Evolutionary conservation across 2,888 invertebrate genomes (phyloP).

Genomic region (Tetragonula carbonaria): DNA sequence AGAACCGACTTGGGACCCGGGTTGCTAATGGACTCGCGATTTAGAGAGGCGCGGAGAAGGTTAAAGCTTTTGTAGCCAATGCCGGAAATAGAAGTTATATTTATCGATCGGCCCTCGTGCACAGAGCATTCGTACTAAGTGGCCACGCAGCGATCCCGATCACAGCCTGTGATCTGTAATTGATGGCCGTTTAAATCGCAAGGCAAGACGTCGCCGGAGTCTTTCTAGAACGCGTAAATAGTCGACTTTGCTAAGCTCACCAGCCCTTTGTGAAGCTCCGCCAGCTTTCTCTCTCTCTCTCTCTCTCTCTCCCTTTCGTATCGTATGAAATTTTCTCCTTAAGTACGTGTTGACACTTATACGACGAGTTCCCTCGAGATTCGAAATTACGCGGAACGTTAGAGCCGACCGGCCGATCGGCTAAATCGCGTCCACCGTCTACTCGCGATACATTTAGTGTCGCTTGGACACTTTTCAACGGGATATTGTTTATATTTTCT

Average conservation of each 20-base stretch:
- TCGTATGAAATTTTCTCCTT: constrained; percentile 33
- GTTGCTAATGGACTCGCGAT: constrained; percentile 35
- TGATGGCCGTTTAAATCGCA: constrained; percentile 57
- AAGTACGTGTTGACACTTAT: constrained; percentile 49
- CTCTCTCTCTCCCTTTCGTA: neutral
- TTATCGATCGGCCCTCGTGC: constrained; percentile 57
- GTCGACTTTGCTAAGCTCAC: constrained; percentile 22
- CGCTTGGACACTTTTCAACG: constrained; percentile 52
- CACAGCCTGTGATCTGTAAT: constrained; percentile 57
- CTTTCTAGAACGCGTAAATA: constrained; percentile 41
- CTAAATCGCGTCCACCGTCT: constrained; percentile 18
- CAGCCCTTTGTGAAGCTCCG: constrained; percentile 36
- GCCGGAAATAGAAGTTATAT: constrained; percentile 57
- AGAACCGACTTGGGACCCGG: neutral
- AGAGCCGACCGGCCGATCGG: neutral
- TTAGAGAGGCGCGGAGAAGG: constrained; percentile 25
- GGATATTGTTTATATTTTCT: constrained; percentile 48
- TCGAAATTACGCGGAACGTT: constrained; percentile 46
- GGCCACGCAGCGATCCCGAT: constrained; percentile 46
- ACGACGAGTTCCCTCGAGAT: constrained; percentile 35
- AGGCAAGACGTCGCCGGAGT: constrained; percentile 27
- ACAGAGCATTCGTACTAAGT: constrained; percentile 19
- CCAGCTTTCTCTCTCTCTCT: too few relatives aligned
- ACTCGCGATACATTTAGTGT: constrained; percentile 17
- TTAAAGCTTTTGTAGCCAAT: constrained; percentile 38